Base-by-base conservation (phyloP, 2,797 vertebrate genomes). In the Lycodopsis pacificus region DNA sequence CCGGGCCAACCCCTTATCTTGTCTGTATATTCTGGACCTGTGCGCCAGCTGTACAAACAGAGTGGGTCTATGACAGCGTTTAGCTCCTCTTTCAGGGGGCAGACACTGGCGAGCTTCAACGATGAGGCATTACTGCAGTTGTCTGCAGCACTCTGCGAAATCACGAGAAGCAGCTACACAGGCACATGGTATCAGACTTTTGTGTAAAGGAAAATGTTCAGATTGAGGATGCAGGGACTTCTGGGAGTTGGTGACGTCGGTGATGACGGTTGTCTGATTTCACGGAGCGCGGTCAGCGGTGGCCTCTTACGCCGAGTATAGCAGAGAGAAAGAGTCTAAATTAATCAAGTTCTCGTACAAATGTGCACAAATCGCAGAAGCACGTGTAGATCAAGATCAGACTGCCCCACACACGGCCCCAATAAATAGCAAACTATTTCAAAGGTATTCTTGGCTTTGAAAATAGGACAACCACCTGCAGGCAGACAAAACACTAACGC, bases 31-130 rank as follows among this genome's bases (percentile, higher is more conserved):
- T 91, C 86, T 90, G 74, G 77, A 84, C 79, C 78, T 81, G 61
- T 81, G 82, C 86, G 75, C 75, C 89, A 92, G 90, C 89, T 92
- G 90, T 77, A 81, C 73, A 91, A 93, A 93, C 86, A 90, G 64
- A 11, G 61, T 38, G 69, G 54, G 74, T 71, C 77, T 62, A 59
- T 76, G 79, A 68, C 69, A 49, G 76, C 82, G 68, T 89, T 90
- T 79, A 81, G 85, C 81, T 90, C 59, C 78, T 87, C 80, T 81
- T 83, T 89, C 71, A 88, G 83, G 76, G 77, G 72, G 67, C 67
- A 80, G 85, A 85, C 80, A 84, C 81, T 69, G 83, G 81, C 82
- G 80, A 76, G 83, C 86, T 88, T 89, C 85, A 92, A 77, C 93
- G 85, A 90, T 84, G 86, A 92, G 83, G 73, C 89, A 78, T 84